Base-by-base conservation (phyloP, 2,888 invertebrate species). In the Odontothrips loti region DNA sequence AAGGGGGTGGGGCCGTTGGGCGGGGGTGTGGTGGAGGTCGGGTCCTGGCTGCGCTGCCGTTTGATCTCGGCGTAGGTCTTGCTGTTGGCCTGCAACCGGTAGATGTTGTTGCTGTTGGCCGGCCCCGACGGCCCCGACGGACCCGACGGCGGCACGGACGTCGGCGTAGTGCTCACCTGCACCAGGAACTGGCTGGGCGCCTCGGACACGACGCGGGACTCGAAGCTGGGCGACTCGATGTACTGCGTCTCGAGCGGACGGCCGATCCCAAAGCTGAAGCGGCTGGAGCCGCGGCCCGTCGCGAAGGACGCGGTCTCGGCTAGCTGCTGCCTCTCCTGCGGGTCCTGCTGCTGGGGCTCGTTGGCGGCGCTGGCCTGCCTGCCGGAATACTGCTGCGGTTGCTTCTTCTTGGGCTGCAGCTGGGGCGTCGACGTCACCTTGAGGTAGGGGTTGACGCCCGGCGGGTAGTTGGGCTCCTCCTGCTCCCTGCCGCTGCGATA, bases 241-340 rank as follows among this genome's bases (percentile, higher is more conserved):
- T 75, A 75, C 68, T 75, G 68, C 68, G 68, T 75, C 68, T 75
- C 68, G 23, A 75, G 68, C 23, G 68, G 68, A 12, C 27, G 68
- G 10, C 27, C 27, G 68, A 75, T 23, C 1, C 68, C 68, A 27
- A 75, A 75, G 27, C 68, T 75, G 68, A 75, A 75, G 68, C 68
- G 68, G 12, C 68, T 75, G 68, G 68, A 75, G 68, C 68, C 68
- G 68, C 68, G 68, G 27, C 68, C 68, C 68, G 91, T 90, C 1
- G 91, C 91, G 85, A 95, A 95, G 0, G 95, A 94, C 0, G 93
- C 93, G 11, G 93, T 92, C 87, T 95, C 95, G 12, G 95, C 94
- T 0, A 92, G 90, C 1, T 92, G 90, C 86, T 94, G 94, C 85
- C 91, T 90, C 87, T 94, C 93, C 82, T 87, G 80, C 79, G 82